Percentiles rank a stretch among this genome's conserved stretches.
phyloP scores from a whole-genome alignment of 2,797 vertebrate species.

The Crocidura indochinensis region DNA sequence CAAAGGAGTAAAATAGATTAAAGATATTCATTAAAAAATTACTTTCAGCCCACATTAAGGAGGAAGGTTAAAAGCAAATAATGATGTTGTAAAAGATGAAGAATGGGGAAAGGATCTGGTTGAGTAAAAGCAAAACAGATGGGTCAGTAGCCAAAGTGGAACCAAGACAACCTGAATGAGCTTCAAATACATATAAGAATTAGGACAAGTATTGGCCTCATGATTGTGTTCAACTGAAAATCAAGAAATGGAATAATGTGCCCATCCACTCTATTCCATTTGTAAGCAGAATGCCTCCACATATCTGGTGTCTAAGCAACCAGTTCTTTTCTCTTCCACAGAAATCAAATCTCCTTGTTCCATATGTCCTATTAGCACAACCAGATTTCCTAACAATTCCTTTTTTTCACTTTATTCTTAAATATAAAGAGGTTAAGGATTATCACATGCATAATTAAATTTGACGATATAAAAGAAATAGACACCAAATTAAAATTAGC shows the following conservation, averaged over 20 bases:
- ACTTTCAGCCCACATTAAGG: constrained; percentile 18
- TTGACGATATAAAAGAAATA: constrained; percentile 22
- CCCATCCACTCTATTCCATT: background rate
- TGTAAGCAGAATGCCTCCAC: background rate
- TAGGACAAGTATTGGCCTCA: background rate
- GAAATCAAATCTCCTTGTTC: too few species aligned
- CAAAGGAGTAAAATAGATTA: too few species aligned
- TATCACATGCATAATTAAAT: constrained; percentile 43
- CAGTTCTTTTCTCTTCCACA: too few species aligned
- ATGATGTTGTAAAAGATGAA: background rate
- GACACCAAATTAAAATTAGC: background rate
- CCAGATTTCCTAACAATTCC: too few species aligned
- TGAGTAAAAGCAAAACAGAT: background rate
- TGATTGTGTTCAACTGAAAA: constrained; percentile 9
- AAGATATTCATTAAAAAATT: background rate
- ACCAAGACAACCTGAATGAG: background rate
- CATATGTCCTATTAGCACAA: too few species aligned
- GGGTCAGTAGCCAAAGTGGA: background rate
- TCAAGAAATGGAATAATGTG: background rate
- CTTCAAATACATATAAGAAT: background rate
- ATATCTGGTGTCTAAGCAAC: background rate
- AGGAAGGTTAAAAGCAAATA: constrained; percentile 9
- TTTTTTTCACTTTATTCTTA: background rate
- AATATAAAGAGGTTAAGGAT: background rate
- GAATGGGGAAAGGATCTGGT: background rate